A percentile compares a stretch with the other conserved stretches of the same genome.
These are phyloP conservation scores for Drosophila bifasciata DNA, from an alignment of 1,140 invertebrate genomes.

Conservation along the genomic window DNA sequence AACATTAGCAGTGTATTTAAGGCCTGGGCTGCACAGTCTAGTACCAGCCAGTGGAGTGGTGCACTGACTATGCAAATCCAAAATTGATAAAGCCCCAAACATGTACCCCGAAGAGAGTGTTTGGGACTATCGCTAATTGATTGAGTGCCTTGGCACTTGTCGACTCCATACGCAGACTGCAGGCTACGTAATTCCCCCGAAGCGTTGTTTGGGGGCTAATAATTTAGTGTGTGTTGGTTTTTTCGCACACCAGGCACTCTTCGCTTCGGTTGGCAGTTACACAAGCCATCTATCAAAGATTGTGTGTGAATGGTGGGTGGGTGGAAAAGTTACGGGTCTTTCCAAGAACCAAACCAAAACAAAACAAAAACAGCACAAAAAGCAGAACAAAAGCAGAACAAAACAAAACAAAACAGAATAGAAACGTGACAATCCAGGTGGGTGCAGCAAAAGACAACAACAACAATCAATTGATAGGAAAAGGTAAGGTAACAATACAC, in stretches of 20 bases:
- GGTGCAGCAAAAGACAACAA: conserved; percentile 45
- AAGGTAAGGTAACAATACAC: neutral
- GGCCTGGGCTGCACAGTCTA: neutral
- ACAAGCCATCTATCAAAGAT: conserved; percentile 56
- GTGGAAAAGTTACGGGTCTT: conserved; percentile 39
- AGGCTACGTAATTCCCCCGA: conserved; percentile 39
- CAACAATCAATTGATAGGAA: conserved; percentile 9
- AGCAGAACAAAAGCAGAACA: conserved; percentile 17
- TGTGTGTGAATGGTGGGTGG: conserved; percentile 39
- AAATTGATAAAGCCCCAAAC: conserved; percentile 31
- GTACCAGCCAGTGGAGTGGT: neutral
- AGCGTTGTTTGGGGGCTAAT: conserved; percentile 11
- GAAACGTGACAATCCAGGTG: conserved; percentile 53
- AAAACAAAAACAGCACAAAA: neutral
- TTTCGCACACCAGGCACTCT: conserved; percentile 23
- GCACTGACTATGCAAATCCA: neutral
- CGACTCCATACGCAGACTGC: conserved; percentile 23
- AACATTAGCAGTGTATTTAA: too few relatives aligned
- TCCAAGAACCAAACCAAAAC: conserved; percentile 32
- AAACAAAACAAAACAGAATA: conserved; percentile 11
- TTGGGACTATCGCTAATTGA: conserved; percentile 56
- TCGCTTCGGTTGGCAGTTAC: conserved; percentile 34
- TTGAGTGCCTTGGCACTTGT: conserved; percentile 63
- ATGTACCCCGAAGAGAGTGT: conserved; percentile 3
- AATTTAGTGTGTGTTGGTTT: neutral